phyloP scores from a whole-genome alignment of 2,113 vertebrate species.

The Ceyx cyanopectus region DNA sequence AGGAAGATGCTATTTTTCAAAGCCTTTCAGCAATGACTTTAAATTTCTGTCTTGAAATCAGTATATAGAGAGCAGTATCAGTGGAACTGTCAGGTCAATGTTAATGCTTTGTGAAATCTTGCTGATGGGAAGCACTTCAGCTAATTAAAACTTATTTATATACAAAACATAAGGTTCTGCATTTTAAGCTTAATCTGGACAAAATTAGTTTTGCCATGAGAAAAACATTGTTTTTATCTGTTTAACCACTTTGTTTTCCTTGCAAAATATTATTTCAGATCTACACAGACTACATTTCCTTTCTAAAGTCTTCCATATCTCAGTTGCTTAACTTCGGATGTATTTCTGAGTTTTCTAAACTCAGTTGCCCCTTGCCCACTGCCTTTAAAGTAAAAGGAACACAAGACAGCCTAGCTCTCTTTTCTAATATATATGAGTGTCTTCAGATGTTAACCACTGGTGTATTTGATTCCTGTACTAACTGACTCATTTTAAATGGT shows the following conservation, averaged over 20 bases:
- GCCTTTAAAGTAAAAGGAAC: neutral
- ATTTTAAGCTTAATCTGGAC: neutral
- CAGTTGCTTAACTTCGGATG: neutral
- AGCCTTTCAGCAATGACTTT: neutral
- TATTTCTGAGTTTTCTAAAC: neutral
- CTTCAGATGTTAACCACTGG: neutral
- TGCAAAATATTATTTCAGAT: neutral
- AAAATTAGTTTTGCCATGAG: neutral
- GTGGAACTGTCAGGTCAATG: neutral
- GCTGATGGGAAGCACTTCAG: neutral
- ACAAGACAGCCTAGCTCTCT: neutral
- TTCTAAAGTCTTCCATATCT: neutral
- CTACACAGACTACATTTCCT: neutral
- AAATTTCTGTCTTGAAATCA: neutral
- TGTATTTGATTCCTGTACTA: neutral
- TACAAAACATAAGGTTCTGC: neutral
- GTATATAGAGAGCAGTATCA: neutral
- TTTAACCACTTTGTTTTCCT: neutral
- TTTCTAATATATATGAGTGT: neutral
- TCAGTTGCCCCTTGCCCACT: neutral
- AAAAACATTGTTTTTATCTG: neutral
- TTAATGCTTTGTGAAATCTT: neutral
- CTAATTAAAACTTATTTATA: neutral
- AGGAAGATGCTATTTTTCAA: neutral
- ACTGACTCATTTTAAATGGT: too few species aligned